Evolutionary conservation across 2,888 invertebrate species (phyloP).

Genomic region (Caenorhabditis zanzibari): DNA sequence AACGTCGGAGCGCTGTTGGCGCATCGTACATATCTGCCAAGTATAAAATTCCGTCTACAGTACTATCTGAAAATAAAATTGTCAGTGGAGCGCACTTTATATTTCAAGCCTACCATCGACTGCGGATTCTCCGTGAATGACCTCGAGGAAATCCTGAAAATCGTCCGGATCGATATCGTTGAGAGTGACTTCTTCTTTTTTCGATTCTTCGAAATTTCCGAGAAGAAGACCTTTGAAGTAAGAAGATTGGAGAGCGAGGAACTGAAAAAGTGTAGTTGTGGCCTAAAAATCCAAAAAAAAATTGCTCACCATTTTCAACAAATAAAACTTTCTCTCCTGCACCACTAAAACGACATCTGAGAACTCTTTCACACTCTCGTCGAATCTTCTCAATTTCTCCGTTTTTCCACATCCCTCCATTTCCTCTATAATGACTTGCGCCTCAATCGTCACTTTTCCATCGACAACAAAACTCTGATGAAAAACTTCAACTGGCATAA

Average conservation of each 20-base stretch:
- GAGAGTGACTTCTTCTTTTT: neutral
- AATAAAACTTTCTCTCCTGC: too few species aligned
- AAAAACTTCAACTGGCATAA: neutral
- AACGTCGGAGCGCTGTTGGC: neutral
- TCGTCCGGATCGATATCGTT: neutral
- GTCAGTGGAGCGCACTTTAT: too few species aligned
- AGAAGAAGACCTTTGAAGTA: too few species aligned
- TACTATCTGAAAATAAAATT: neutral
- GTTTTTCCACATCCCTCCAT: neutral
- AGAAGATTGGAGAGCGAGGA: neutral
- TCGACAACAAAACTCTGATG: too few species aligned
- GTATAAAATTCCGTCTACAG: neutral
- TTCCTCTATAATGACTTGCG: neutral
- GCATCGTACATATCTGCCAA: slow-evolving; percentile 4
- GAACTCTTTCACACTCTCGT: too few species aligned
- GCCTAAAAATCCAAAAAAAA: too few species aligned
- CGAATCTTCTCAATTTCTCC: neutral
- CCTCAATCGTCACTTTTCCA: neutral
- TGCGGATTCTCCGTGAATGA: too few species aligned
- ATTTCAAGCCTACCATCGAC: too few species aligned
- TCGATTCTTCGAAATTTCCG: too few species aligned
- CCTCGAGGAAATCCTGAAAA: neutral
- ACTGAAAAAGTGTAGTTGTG: neutral
- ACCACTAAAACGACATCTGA: too few species aligned
- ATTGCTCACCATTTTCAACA: too few species aligned